Evolutionary conservation across 2,113 vertebrate genomes (phyloP), one percentile per base, ranked within the genome.

Genomic region (Cervus canadensis): DNA sequence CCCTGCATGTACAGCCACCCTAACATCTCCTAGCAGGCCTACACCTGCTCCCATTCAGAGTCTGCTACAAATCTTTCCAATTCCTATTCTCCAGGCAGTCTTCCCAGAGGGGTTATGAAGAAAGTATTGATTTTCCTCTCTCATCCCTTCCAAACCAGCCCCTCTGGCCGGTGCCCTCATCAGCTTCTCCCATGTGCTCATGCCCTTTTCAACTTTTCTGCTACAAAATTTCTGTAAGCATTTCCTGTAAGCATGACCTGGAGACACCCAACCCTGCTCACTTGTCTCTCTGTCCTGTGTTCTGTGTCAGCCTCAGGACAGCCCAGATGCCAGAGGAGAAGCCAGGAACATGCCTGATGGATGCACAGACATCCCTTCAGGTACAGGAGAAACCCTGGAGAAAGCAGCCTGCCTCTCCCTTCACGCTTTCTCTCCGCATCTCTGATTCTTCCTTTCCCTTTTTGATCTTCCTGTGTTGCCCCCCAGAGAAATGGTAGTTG

Each of bases 381-480:
- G 45, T 4, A 16, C 0, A 50, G 25, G 30, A 50, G 26, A 82
- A 52, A 6, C 19, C 45, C 52, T 48, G 21, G 40, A 56, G 48
- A 71, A 85, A 83, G 82, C 82, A n/a, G 81, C 78, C 74, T 48
- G 23, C n/a, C 50, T 64, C 93, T 71, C 57, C 60, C 62, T 40
- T 82, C 64, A 48, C 7, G 11, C 13, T 28, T 50, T 23, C 71
- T 48, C 48, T 74, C 71, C 71, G 62, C 81, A 87, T 74, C 86
- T 82, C 79, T 43, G 88, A 97, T 98, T 99, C 98, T 95, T 76
- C 60, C 30, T 81, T 90, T 78, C 54, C 64, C 28, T 78, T 82
- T 78, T 23, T 21, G 21, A 79, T 82, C 83, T 83, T 11, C 26
- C 56, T 10, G 19, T 43, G 40, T n/a, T 36, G 43, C 33, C n/a